phyloP scores from a whole-genome alignment of 2,797 vertebrate species.

The Labroides dimidiatus region DNA sequence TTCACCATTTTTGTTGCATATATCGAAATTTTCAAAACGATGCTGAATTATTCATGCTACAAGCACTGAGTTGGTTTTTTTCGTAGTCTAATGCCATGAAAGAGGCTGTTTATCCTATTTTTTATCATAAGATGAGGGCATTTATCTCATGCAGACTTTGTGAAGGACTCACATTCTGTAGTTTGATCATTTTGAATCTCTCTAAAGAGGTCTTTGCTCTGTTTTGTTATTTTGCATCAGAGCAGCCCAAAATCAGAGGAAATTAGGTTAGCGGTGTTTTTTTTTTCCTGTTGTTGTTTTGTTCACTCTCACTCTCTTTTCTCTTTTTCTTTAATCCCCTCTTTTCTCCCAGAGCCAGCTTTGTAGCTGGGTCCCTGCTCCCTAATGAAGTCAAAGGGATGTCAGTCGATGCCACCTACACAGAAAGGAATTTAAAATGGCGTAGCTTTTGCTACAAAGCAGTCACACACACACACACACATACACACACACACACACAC shows the following conservation, averaged over 20 bases:
- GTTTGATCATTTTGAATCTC: constrained; percentile 64
- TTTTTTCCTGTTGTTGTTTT: constrained; percentile 77
- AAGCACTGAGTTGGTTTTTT: constrained; percentile 78
- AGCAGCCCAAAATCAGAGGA: constrained; percentile 75
- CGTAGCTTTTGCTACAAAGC: constrained; percentile 57
- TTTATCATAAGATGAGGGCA: constrained; percentile 22
- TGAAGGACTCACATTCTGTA: constrained; percentile 50
- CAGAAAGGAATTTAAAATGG: constrained; percentile 81
- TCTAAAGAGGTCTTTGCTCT: constrained; percentile 67
- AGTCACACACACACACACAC: constrained; percentile 24
- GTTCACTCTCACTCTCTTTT: constrained; percentile 63
- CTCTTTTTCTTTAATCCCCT: constrained; percentile 68
- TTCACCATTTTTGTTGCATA: constrained; percentile 56
- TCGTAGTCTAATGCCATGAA: constrained; percentile 38
- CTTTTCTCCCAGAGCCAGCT: constrained; percentile 73
- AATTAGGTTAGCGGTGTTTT: constrained; percentile 80
- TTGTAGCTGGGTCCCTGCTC: constrained; percentile 82
- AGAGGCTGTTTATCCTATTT: constrained; percentile 32
- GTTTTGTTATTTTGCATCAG: constrained; percentile 73
- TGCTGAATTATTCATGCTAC: constrained; percentile 80
- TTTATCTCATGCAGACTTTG: constrained; percentile 49
- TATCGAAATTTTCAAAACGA: constrained; percentile 53
- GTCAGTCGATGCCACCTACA: constrained; percentile 83
- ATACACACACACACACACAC: constrained; percentile 6
- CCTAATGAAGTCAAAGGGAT: constrained; percentile 85